Base-by-base conservation (phyloP, 1,140 invertebrate species). In the Brachionus koreanus region DNA sequence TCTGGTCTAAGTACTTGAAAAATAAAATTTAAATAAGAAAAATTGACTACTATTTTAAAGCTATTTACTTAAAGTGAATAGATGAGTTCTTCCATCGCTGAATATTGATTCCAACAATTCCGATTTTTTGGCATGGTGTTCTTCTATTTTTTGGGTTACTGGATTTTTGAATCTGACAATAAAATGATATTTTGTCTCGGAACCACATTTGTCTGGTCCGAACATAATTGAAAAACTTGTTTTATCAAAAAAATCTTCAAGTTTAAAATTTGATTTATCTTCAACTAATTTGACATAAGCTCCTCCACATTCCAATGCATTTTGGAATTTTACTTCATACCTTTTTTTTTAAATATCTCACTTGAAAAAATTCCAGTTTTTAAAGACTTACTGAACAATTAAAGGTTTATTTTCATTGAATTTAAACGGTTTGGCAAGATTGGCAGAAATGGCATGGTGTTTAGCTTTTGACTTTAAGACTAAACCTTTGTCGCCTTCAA, bases 221-320 rank as follows among this genome's bases (percentile, higher is more conserved):
- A 99, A 99, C 97, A 99, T 99, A 85, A 98, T 95, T 2, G 94
- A 94, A 88, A 98, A 98, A 0, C 95, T 94, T 9, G 96, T 96
- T 89, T 97, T 96, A 89, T 99, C 96, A 87, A 95, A 91, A 87
- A 98, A 97, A 83, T 92, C 90, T 79, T 91, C 92, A 92, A 19
- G 91, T 87, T 49, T 92, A 91, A 57, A 92, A n/a, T 63, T 25
- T 25, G 69, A 33, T 33, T 75, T 90, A 43, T 90, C 86, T 65
- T 88, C 88, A 13, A 98, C 88, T 16, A 99, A 90, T 89, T 99
- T 99, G 0, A 99, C 88, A 88, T 99, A 99, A 9, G 96, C 96
- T 13, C 97, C 97, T 67, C 97, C 97, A 90, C 97, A 99, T 88
- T 98, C 96, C 89, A 98, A 95, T 2, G 96, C 96, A 87, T 97